Conservation (phyloP, 2,888 invertebrate genomes). For the Ellobium chinense region DNA sequence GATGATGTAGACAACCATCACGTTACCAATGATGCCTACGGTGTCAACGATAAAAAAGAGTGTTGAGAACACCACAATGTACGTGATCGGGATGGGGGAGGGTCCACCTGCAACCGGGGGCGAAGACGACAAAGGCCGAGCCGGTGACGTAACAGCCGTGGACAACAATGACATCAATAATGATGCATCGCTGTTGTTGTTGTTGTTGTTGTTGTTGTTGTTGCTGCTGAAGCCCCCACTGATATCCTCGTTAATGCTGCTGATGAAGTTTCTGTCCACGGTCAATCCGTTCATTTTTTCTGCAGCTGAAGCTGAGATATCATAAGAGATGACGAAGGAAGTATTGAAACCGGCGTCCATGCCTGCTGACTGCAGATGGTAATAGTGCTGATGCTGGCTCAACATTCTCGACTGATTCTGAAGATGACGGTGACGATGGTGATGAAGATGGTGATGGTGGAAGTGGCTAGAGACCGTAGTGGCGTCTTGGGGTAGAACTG, state of each 20-base stretch:
- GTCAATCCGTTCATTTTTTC: background rate
- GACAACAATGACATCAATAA: background rate
- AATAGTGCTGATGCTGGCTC: slow-evolving; percentile 1
- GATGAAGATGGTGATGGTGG: slow-evolving; percentile 34
- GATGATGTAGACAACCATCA: slow-evolving; percentile 75
- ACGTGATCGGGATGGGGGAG: background rate
- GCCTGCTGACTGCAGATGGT: background rate
- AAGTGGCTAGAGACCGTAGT: background rate
- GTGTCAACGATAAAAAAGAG: slow-evolving; percentile 56
- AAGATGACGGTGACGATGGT: too few relatives aligned
- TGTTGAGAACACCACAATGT: slow-evolving; percentile 28
- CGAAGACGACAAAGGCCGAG: background rate
- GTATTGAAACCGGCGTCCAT: too few relatives aligned
- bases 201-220: background rate
- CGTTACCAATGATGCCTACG: slow-evolving; percentile 77
- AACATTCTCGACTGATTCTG: slow-evolving; percentile 7
- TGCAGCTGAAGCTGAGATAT: slow-evolving; percentile 4
- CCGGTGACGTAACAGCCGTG: background rate
- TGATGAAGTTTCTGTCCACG: background rate
- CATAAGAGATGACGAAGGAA: slow-evolving; percentile 6
- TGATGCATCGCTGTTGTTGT: background rate
- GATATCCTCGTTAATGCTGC: background rate
- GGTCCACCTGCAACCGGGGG: background rate
- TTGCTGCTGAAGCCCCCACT: background rate
- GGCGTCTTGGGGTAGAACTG: too few relatives aligned